A percentile compares a stretch with the other conserved stretches of the same genome.
Evolutionary conservation across 2,113 vertebrate genomes (phyloP).

Genomic region (Hippocampus zosterae): DNA sequence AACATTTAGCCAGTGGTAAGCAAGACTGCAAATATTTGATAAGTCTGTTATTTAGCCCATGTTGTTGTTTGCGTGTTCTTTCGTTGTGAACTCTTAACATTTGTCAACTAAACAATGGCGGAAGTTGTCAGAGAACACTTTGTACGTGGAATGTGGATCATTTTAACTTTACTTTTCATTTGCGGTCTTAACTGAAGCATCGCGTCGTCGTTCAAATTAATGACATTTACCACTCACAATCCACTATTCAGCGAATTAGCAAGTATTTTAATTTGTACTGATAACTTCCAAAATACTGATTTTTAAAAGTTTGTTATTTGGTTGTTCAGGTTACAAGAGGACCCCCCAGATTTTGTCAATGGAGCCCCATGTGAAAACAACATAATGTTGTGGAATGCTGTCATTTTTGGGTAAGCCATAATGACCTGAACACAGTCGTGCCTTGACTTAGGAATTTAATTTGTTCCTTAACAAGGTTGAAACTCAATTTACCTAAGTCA

Average conservation of each 20-base stretch:
- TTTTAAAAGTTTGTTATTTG: not conserved
- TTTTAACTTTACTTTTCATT: not conserved
- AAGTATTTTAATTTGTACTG: too few species aligned
- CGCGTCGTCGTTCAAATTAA: not conserved
- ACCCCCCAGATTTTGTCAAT: slow-evolving; percentile 92
- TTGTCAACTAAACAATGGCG: not conserved
- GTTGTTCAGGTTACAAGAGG: slow-evolving; percentile 86
- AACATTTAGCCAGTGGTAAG: not conserved
- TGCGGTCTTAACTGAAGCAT: not conserved
- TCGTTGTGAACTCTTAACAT: not conserved
- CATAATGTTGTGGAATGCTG: slow-evolving; percentile 97
- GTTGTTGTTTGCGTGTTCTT: not conserved
- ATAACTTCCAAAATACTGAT: not conserved
- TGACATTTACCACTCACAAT: not conserved
- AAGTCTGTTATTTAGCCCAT: not conserved
- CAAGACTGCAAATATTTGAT: not conserved
- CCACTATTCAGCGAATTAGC: not conserved
- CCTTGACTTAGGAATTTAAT: not conserved
- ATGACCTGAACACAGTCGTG: not conserved
- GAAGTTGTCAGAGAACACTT: not conserved
- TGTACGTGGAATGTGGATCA: not conserved
- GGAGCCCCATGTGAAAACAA: slow-evolving; percentile 97
- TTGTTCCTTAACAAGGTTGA: not conserved
- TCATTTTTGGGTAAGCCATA: slow-evolving; percentile 89
- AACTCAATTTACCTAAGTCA: not conserved